Conservation (phyloP, 2,113 vertebrate genomes). For the Clupea harengus region DNA sequence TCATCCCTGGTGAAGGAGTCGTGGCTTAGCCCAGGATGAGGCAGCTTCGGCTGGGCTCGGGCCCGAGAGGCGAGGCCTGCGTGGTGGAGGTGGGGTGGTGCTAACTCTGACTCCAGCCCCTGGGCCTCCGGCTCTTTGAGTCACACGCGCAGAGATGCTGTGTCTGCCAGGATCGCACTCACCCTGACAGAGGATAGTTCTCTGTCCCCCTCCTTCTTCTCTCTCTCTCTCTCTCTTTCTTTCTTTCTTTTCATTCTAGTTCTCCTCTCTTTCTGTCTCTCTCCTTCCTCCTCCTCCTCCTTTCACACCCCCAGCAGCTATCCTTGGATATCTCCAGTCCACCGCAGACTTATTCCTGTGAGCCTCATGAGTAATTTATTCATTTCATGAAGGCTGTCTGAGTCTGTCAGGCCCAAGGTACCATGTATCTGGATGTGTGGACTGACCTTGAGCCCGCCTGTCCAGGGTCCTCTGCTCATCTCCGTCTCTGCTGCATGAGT, state of each 20-base stretch:
- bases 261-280: not conserved
- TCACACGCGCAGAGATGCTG: conserved; percentile 10
- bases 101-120: not conserved
- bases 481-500: not conserved
- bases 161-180: conserved; percentile 11
- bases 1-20: conserved; percentile 19
- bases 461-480: not conserved
- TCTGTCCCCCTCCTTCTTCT: not conserved
- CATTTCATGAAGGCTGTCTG: conserved; percentile 9
- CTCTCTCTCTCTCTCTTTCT: not conserved
- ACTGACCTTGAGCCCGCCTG: not conserved
- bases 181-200: not conserved
- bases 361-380: conserved; percentile 11
- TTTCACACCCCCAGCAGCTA: not conserved
- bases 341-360: not conserved
- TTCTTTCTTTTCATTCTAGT: not conserved
- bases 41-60: not conserved
- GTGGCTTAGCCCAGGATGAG: conserved; percentile 9
- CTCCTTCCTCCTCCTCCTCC: not conserved
- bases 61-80: not conserved
- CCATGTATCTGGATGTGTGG: not conserved
- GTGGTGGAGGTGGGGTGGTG: not conserved
- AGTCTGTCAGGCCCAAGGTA: not conserved
- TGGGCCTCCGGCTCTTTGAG: not conserved
- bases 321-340: not conserved